Evolutionary conservation across 2,113 vertebrate species (phyloP), one percentile per base, ranked within the genome.

Genomic region (Oncorhynchus nerka): DNA sequence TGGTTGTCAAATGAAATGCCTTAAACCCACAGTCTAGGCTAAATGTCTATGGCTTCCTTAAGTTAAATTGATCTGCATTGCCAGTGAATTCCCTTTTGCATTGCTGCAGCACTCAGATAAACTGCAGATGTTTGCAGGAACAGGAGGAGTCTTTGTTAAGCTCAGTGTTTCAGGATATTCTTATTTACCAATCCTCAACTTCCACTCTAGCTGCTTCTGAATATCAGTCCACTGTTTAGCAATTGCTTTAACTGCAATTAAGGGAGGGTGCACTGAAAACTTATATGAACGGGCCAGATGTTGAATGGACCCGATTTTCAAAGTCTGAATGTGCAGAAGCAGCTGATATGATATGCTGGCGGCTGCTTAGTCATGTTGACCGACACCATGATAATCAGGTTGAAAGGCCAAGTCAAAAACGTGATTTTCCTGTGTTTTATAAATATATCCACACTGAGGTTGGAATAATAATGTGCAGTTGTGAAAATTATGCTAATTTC

Each of bases 341-440:
- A 62, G 83, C 71, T 71, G 83, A 78, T 89, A 75, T 84, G 72
- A 87, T 86, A 83, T 15, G 86, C 88, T 83, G 32, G 75, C 28
- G 57, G 85, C 83, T 79, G 70, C 67, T 51, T 83, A 64, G 32
- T 81, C 71, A 45, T 82, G 80, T 82, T 77, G 83, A 75, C 79
- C 75, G 49, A 68, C 81, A 75, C 83, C 85, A 80, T 87, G 82
- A 86, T 89, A 80, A 91, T 87, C 88, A 85, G 87, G 72, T 81
- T 39, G 7, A 9, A 39, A 39, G 34, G 34, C 1, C 51, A 55
- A 13, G 16, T 19, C 51, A 55, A 15, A 55, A 39, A 39, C 34
- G 0, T 39, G 34, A 39, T 39, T 39, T 39, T 39, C 34, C 8
- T 39, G 34, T 39, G 34, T 39, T 39, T 39, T 39, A 39, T 39